Evolutionary conservation across 2,888 invertebrate genomes (phyloP), one percentile per base, ranked within the genome.

Genomic region (Hyposoter dolosus): DNA sequence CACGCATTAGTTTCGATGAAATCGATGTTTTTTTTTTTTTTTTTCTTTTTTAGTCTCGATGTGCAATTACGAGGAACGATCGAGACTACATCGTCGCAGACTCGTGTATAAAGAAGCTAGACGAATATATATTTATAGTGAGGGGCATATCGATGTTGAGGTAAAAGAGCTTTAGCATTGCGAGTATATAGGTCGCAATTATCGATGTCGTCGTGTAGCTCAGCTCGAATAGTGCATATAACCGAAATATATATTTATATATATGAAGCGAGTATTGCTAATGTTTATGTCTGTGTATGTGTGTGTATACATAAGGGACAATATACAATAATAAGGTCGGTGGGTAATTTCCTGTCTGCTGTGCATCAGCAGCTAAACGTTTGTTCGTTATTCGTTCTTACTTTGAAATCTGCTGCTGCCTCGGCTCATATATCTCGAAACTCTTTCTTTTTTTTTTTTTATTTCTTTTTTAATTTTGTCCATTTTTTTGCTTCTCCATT

Each of bases 311-410:
- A 83, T 85, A 77, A 82, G 83, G 32, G 89, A 90, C 90, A 88
- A 89, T 88, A 89, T 90, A 91, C 92, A 93, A 93, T 92, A 91
- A 92, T 92, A 91, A 92, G 91, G 90, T 90, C 90, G 90, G 90
- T 86, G 89, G 92, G 92, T 92, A 93, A 93, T 93, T 93, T 93
- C 93, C 93, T 93, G 93, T 92, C 90, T 86, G 83, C 78, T 47
- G 81, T 77, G 77, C 83, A 81, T 78, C 86, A 83, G 76, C 88
- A 88, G 81, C 85, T 65, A 56, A 71, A 84, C 56, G 79, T 79
- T 71, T 72, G 76, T 71, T 71, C 68, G 32, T 71, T 72, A 71
- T 71, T 71, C 68, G 32, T 68, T 81, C 77, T 84, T 82, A 71
- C 47, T 63, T 79, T 82, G 68, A 53, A 80, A 74, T 75, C 71